A percentile compares a stretch with the other conserved stretches of the same genome.
Conservation (phyloP, 1,140 invertebrate species). For the Zaprionus lachaisei region DNA sequence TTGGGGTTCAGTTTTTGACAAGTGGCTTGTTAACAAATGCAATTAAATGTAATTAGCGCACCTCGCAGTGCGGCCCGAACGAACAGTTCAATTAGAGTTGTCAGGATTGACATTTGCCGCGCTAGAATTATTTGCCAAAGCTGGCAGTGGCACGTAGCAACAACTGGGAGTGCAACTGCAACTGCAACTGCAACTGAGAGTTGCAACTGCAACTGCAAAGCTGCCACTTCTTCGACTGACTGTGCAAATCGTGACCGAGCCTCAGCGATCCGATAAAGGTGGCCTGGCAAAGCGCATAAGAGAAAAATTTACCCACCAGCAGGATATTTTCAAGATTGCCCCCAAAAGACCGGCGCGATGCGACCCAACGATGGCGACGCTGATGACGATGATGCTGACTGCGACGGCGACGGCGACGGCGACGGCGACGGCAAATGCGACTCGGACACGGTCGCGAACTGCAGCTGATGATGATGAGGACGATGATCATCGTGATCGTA, state of each 20-base stretch:
- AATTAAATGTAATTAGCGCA: conserved; percentile 71
- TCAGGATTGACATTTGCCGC: conserved; percentile 5
- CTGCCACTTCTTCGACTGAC: conserved; percentile 43
- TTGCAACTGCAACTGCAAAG: conserved; percentile 24
- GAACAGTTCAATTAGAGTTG: conserved; percentile 65
- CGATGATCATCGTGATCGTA: conserved; percentile 46
- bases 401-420: neutral
- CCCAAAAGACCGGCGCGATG: conserved; percentile 68
- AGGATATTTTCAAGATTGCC: conserved; percentile 82
- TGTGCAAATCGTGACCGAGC: conserved; percentile 77
- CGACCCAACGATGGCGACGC: conserved; percentile 48
- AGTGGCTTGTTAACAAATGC: conserved; percentile 67
- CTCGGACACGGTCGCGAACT: conserved; percentile 10
- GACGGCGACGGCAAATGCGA: conserved; percentile 11
- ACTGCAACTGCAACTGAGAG: neutral
- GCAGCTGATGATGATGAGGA: conserved; percentile 23
- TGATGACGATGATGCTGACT: conserved; percentile 47
- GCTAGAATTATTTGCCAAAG: neutral
- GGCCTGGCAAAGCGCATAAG: conserved; percentile 54
- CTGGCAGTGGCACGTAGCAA: neutral
- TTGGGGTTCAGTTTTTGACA: conserved; percentile 49
- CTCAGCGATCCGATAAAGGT: conserved; percentile 76
- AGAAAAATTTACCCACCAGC: conserved; percentile 82
- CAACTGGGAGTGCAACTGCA: conserved; percentile 7
- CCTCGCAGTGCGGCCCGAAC: conserved; percentile 13